Evolutionary conservation across 2,797 vertebrate genomes (phyloP), one percentile per base, ranked within the genome.

Genomic region (Acanthis flammea): DNA sequence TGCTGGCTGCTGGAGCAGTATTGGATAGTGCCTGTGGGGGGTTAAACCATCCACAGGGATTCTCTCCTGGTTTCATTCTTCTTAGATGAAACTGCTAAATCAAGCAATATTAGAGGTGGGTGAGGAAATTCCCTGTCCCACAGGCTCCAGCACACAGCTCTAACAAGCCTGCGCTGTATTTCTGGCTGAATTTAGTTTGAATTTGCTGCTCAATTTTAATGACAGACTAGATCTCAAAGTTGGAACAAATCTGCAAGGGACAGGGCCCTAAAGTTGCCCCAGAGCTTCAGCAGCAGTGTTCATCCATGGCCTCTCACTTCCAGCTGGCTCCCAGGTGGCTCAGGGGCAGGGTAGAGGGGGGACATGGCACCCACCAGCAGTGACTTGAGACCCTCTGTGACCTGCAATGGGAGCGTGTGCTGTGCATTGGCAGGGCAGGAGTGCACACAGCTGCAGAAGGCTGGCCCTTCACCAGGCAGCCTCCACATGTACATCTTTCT

Each of bases 281-380:
- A 10, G 19, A 66, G 51, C 44, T 66, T 48, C 31, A 11, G 44
- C 63, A 60, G 47, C 2, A 10, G 41, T 62, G 60, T 37, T 75
- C 15, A 9, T 8, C 63, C 2, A 2, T 61, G 63, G 42, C n/a
- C 13, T 5, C 16, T 27, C 35, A 13, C 3, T 11, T 58, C 42
- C 61, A 17, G 30, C 19, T 1, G 0, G 13, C 35, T 82, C 27
- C 44, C 24, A 10, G 0, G 0, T 6, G 7, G 30, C 47, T 61
- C 3, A 3, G 55, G 23, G 24, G 27, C 78, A 35, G 35, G 57
- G 22, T 55, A 33, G 65, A 76, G 70, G 44, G 42, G 72, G 86
- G 55, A 63, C 22, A 6, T 19, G 7, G 42, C 83, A 82, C 62
- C 76, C 28, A 19, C 48, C 45, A 30, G 55, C 75, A 77, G 73